Evolutionary conservation across 2,888 invertebrate species (phyloP).

Genomic region (Gasteruption jaculator): DNA sequence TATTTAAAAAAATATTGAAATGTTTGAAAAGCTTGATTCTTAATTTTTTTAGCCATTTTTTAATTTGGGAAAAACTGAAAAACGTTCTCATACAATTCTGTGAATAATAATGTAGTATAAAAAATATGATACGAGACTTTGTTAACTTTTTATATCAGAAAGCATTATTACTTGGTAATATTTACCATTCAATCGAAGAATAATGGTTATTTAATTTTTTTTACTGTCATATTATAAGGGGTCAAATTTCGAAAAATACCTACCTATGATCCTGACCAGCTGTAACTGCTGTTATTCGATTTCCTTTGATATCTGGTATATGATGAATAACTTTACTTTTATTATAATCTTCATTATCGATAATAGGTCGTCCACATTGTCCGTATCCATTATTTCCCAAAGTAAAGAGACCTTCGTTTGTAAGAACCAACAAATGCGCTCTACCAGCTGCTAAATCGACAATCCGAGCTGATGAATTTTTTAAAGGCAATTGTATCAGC

Average conservation of each 20-base stretch:
- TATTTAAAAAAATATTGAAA: constrained; percentile 10
- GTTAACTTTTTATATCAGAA: no score
- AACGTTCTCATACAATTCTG: no score
- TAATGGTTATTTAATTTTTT: neutral
- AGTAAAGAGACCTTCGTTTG: constrained; percentile 75
- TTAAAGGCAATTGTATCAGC: constrained; percentile 66
- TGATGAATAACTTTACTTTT: constrained; percentile 65
- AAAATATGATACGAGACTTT: neutral
- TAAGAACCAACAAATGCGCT: constrained; percentile 78
- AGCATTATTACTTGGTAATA: no score
- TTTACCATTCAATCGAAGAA: neutral
- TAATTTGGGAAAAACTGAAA: constrained; percentile 12
- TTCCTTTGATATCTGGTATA: constrained; percentile 61
- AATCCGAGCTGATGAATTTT: constrained; percentile 56
- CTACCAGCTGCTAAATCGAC: constrained; percentile 73
- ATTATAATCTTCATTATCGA: constrained; percentile 70
- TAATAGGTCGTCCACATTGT: constrained; percentile 83
- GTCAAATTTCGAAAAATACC: no score
- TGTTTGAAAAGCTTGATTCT: constrained; percentile 10
- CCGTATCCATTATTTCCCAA: constrained; percentile 92
- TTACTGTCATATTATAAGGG: no score
- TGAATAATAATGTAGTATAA: neutral
- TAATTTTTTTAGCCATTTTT: neutral
- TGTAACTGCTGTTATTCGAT: constrained; percentile 63
- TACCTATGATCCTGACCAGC: constrained; percentile 92